Evolutionary conservation across 2,888 invertebrate species (phyloP).

Genomic region (Phoenoteleia sp.): DNA sequence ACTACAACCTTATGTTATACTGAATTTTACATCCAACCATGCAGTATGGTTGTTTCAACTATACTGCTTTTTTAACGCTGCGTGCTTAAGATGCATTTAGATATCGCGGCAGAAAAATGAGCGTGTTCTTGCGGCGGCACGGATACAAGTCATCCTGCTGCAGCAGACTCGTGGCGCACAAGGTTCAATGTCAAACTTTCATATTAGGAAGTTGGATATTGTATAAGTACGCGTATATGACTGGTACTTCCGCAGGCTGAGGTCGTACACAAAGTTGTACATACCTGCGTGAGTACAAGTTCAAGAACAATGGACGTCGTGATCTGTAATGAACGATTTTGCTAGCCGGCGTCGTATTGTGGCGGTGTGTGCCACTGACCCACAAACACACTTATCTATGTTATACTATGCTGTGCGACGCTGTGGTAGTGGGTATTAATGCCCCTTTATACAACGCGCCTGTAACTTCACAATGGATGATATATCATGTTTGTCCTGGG

Average conservation of each 20-base stretch:
- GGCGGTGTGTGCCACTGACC: slow-evolving; percentile 84
- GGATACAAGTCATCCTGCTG: slow-evolving; percentile 41
- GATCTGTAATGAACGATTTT: slow-evolving; percentile 85
- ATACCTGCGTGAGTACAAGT: slow-evolving; percentile 82
- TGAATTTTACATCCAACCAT: too few relatives aligned
- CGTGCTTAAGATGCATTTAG: slow-evolving; percentile 11
- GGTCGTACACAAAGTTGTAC: slow-evolving; percentile 46
- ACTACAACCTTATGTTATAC: too few relatives aligned
- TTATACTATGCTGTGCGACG: slow-evolving; percentile 82
- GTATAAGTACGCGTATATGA: slow-evolving; percentile 49
- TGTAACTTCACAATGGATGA: slow-evolving; percentile 72
- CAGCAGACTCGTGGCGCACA: not conserved
- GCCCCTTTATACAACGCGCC: slow-evolving; percentile 69
- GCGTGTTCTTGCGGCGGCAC: slow-evolving; percentile 28
- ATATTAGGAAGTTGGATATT: slow-evolving; percentile 64
- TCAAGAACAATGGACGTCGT: slow-evolving; percentile 85
- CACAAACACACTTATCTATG: slow-evolving; percentile 86
- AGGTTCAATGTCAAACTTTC: slow-evolving; percentile 69
- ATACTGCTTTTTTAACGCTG: too few relatives aligned
- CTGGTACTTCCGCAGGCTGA: slow-evolving; percentile 64
- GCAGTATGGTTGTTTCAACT: too few relatives aligned
- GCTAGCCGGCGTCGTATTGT: slow-evolving; percentile 74
- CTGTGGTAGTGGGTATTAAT: slow-evolving; percentile 75
- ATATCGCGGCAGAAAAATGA: slow-evolving; percentile 31
- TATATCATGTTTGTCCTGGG: slow-evolving; percentile 57